Conservation (phyloP, 2,797 vertebrate species). For the Margarornis squamiger region DNA sequence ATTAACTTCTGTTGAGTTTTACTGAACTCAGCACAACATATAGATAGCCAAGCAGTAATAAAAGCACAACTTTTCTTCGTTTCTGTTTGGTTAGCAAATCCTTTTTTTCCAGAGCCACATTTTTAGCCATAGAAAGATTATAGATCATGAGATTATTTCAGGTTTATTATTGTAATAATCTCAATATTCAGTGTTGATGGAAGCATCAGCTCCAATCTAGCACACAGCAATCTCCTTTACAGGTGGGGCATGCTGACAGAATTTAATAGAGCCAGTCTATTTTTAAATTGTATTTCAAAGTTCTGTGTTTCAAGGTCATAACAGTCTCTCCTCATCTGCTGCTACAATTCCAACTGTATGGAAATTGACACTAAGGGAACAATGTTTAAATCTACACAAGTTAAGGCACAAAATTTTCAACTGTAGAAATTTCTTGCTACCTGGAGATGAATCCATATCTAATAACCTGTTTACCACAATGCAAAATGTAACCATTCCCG, state of each 20-base stretch:
- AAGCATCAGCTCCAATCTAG: not conserved
- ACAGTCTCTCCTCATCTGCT: not conserved
- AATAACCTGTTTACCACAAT: not conserved
- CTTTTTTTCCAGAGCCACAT: not conserved
- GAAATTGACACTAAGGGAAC: not conserved
- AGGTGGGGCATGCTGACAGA: not conserved
- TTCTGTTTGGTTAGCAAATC: not conserved
- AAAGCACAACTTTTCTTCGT: not conserved
- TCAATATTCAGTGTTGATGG: not conserved
- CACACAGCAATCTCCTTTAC: not conserved
- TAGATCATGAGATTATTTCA: not conserved
- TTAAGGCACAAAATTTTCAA: not conserved
- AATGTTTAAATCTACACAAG: not conserved
- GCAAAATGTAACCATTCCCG: not conserved
- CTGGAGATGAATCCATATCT: not conserved
- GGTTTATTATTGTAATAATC: not conserved
- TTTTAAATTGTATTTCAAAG: not conserved
- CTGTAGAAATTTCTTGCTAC: not conserved
- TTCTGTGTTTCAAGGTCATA: not conserved
- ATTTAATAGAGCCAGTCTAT: not conserved
- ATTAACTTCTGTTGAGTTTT: not conserved
- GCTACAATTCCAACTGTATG: not conserved
- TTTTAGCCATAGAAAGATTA: not conserved
- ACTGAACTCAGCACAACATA: not conserved
- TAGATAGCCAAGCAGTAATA: not conserved